Evolutionary conservation across 2,888 invertebrate species (phyloP).

Genomic region (Platycheirus albimanus): DNA sequence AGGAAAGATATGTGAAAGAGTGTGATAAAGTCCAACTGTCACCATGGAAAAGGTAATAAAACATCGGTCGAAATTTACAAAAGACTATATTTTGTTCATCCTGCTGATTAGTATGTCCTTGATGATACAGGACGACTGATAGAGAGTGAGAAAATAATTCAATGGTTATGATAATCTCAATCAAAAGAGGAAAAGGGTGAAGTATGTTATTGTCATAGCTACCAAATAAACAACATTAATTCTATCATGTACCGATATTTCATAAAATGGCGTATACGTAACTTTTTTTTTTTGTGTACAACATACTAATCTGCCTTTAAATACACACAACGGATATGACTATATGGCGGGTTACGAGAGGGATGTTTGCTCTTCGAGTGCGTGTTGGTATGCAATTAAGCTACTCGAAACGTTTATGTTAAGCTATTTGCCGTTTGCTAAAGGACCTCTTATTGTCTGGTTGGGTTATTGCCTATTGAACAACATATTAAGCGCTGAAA

Average conservation of each 20-base stretch:
- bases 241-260: conserved; percentile 8
- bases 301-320: conserved; percentile 49
- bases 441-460: conserved; percentile 62
- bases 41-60: conserved; percentile 45
- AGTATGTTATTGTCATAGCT: conserved; percentile 53
- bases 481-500: conserved; percentile 53
- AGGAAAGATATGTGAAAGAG: no score
- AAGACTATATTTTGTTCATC: not conserved
- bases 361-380: conserved; percentile 37
- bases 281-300: conserved; percentile 26
- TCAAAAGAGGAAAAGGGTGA: not conserved
- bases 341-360: conserved; percentile 22
- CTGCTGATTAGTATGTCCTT: conserved; percentile 10
- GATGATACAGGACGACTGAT: not conserved
- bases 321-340: conserved; percentile 41
- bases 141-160: not conserved
- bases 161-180: conserved; percentile 2
- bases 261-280: conserved; percentile 51
- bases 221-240: conserved; percentile 60
- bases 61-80: conserved; percentile 18
- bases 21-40: conserved; percentile 58
- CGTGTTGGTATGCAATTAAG: conserved; percentile 66
- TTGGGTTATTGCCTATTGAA: conserved; percentile 63
- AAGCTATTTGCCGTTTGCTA: conserved; percentile 44
- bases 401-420: conserved; percentile 60